These are phyloP conservation scores for Spea bombifrons DNA, from an alignment of 2,113 vertebrate genomes.

Conservation along the genomic window DNA sequence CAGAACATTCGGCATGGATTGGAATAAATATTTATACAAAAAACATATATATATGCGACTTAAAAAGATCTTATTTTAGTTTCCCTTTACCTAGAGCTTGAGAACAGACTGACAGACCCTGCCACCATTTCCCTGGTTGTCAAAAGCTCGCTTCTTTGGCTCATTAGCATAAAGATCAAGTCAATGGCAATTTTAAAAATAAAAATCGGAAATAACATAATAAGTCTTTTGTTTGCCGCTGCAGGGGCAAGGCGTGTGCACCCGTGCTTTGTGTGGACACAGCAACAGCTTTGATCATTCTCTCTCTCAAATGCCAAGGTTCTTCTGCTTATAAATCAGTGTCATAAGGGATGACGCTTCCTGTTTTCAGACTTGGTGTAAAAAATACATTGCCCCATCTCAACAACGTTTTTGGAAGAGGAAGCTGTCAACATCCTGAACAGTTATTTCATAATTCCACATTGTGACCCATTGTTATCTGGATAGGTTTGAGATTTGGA, in stretches of 20 bases:
- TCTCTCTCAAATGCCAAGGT: slow-evolving; percentile 5
- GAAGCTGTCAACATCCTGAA: slow-evolving; percentile 41
- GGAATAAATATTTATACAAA: no score
- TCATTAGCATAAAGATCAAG: slow-evolving; percentile 5
- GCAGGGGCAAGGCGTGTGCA: slow-evolving; percentile 5
- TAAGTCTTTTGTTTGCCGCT: neutral
- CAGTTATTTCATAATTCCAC: slow-evolving; percentile 17
- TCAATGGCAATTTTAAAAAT: slow-evolving; percentile 3
- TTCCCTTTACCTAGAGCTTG: no score
- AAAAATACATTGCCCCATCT: slow-evolving; percentile 19
- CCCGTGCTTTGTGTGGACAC: neutral
- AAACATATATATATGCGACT: no score
- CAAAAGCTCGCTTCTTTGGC: slow-evolving; percentile 3
- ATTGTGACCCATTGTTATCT: slow-evolving; percentile 17
- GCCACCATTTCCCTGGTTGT: neutral
- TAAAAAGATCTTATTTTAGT: no score
- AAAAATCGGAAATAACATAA: neutral
- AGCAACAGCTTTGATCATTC: neutral
- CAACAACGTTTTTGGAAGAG: slow-evolving; percentile 22
- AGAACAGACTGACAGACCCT: no score
- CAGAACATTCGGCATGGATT: no score
- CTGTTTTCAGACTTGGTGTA: slow-evolving; percentile 36
- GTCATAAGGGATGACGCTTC: slow-evolving; percentile 35
- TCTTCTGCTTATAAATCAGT: slow-evolving; percentile 22
- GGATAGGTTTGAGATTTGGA: neutral